Evolutionary conservation across 2,888 invertebrate species (phyloP), one percentile per base, ranked within the genome.

Genomic region (Polymixis flavicincta): DNA sequence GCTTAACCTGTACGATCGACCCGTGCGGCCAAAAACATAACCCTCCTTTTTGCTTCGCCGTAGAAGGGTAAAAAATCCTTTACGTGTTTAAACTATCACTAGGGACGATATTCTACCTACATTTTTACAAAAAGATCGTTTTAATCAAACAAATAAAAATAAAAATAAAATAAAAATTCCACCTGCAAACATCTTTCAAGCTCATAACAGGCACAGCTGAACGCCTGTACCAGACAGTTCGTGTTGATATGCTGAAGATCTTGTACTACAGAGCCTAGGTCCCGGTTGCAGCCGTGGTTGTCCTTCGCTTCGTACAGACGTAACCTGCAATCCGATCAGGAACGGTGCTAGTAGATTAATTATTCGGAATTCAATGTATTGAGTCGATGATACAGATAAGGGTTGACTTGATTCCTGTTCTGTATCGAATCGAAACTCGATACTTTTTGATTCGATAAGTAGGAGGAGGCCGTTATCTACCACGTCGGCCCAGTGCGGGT

Each of bases 131-230:
- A 71, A 50, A 6, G 19, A 42, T 73, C 70, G 22, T 9, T 54
- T 64, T 0, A 1, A 0, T 1, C 5, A n/a, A 60, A 37, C 0
- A 28, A 63, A 60, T 73, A 74, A 63, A 22, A 60, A n/a, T 55
- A 37, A 0, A 28, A 63, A 60, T 73, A 74, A 63, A 22, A 60
- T n/a, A 59, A 3, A 77, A 72, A 76, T 57, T 69, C 52, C 60
- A 96, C 96, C 96, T 96, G 96, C 64, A 96, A 90, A 82, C 95
- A 95, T 68, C 93, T 78, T 52, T 95, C 94, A 69, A 96, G 90
- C 25, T 95, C 93, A 84, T 82, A 90, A 72, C 85, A 89, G 11
- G 89, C 87, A 71, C 93, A 93, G 78, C 93, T 93, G 85, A 92
- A 96, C 0, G 94, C 94, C 78, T 95, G 92, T 19, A 96, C 94